phyloP scores from a whole-genome alignment of 2,113 vertebrate species.

The Actenoides lindsayi region DNA sequence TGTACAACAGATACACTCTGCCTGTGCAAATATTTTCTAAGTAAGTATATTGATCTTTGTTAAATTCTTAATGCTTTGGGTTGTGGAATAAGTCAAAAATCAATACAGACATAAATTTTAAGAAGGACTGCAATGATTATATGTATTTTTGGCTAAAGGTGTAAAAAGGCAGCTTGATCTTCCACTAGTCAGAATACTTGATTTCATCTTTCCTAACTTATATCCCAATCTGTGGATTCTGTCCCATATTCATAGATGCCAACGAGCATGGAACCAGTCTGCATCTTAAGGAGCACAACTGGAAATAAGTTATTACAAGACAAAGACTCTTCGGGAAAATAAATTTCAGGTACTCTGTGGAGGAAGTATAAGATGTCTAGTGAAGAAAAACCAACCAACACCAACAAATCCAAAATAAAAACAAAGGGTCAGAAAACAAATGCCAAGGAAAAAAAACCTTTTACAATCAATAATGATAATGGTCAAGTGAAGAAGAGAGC shows the following conservation, averaged over 20 bases:
- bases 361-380: not conserved
- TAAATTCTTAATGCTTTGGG: slow-evolving; percentile 37
- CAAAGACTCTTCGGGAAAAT: not conserved
- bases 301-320: not conserved
- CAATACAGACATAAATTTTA: not conserved
- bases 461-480: not conserved
- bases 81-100: slow-evolving; percentile 15
- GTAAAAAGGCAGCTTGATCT: not conserved
- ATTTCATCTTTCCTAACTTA: not conserved
- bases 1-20: not conserved
- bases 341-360: not conserved
- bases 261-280: not conserved
- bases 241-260: not conserved
- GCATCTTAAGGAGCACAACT: not conserved
- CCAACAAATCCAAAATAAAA: not conserved
- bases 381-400: not conserved
- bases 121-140: not conserved
- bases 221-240: not conserved
- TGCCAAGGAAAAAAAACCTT: not conserved
- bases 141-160: not conserved
- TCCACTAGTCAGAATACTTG: not conserved
- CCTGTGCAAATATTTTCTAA: not conserved
- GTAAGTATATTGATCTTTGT: not conserved
- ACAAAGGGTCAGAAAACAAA: not conserved
- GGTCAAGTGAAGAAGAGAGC: not conserved